Percentiles rank a stretch among this genome's conserved stretches.
Evolutionary conservation across 1,140 invertebrate species (phyloP).

Genomic region (Brachystomella parvula): DNA sequence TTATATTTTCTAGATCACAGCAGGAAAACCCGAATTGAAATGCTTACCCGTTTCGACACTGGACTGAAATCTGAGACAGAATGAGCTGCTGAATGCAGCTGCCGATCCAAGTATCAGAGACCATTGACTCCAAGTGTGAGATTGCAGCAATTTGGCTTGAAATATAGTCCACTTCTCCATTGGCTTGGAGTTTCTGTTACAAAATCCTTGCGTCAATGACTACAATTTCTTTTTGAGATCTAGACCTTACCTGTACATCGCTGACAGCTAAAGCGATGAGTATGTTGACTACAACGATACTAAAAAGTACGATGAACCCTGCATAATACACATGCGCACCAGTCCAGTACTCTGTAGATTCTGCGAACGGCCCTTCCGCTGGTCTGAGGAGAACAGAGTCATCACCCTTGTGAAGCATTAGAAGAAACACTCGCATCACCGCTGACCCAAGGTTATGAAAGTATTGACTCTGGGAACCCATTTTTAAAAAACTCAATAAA

Average conservation of each 20-base stretch:
- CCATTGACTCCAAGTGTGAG: not conserved
- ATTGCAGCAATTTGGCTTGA: not conserved
- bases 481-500: not conserved
- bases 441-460: not conserved
- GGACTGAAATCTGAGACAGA: not conserved
- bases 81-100: not conserved
- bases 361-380: not conserved
- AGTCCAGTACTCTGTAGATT: not conserved
- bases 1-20: not conserved
- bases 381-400: not conserved
- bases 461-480: not conserved
- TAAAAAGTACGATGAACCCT: constrained; percentile 21
- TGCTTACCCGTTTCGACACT: constrained; percentile 7
- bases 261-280: constrained; percentile 23
- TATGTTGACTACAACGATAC: constrained; percentile 26
- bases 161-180: not conserved
- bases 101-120: not conserved
- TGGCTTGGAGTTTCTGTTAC: not conserved
- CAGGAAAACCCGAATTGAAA: not conserved
- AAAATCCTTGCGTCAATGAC: not conserved
- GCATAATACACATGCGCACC: constrained; percentile 12
- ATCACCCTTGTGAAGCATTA: constrained; percentile 13
- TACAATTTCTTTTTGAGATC: not conserved
- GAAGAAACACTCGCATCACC: constrained; percentile 14
- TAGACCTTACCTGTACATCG: constrained; percentile 23